These are phyloP conservation scores for Pammene aurita DNA, from an alignment of 2,888 invertebrate genomes.

Conservation along the genomic window DNA sequence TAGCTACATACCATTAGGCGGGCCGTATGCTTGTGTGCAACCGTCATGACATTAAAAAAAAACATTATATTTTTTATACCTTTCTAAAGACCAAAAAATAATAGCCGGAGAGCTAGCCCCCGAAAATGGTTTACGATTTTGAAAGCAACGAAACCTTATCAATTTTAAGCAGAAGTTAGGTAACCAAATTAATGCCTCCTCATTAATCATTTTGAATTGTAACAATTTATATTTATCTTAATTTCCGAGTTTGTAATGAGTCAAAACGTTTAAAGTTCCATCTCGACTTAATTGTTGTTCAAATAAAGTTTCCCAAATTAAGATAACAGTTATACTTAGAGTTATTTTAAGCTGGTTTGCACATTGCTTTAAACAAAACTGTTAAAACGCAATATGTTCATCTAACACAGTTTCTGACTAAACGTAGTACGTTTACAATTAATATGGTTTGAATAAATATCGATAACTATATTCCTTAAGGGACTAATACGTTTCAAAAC, in stretches of 20 bases:
- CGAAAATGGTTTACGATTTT: too few species aligned
- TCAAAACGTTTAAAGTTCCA: background rate
- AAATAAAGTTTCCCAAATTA: slow-evolving; percentile 1
- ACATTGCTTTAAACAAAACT: background rate
- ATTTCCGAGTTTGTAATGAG: background rate
- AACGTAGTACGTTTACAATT: background rate
- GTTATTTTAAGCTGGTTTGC: background rate
- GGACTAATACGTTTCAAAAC: too few species aligned
- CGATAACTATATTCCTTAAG: too few species aligned
- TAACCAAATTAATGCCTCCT: background rate
- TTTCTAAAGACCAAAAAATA: too few species aligned
- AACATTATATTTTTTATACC: too few species aligned
- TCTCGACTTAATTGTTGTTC: slow-evolving; percentile 5
- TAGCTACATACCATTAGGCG: too few species aligned
- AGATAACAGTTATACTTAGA: background rate
- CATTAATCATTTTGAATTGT: background rate
- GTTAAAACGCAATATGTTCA: background rate
- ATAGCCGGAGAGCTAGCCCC: too few species aligned
- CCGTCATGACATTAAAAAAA: too few species aligned
- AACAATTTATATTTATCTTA: background rate
- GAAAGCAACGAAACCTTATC: too few species aligned
- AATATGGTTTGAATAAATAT: background rate
- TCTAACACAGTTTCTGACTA: too few species aligned
- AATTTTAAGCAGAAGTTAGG: too few species aligned
- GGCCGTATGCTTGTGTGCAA: too few species aligned